Evolutionary conservation across 2,888 invertebrate genomes (phyloP), one percentile per base, ranked within the genome.

Genomic region (Crematogaster levior): DNA sequence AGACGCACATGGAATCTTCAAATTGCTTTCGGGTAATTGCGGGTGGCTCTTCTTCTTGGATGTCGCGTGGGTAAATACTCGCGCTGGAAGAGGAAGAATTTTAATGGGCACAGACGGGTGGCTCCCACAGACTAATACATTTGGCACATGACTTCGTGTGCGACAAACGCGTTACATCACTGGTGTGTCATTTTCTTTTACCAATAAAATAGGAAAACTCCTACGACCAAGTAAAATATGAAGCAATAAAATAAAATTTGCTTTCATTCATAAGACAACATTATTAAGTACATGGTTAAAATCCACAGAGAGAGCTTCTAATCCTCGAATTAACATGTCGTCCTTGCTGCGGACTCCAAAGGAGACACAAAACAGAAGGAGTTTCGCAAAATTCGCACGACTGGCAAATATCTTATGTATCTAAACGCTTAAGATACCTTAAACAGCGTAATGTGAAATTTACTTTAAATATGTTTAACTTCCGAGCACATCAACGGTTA

Each of bases 61-160:
- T 40, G 51, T 63, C 84, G 85, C 82, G 84, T 86, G 83, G 79
- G 82, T 83, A 88, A 83, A 83, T 84, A 82, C 58, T 80, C 48
- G 85, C 60, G 70, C 24, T 80, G 37, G 30, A 46, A 46, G 37
- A 58, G 21, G 12, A 58, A 77, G 72, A 77, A 77, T 77, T 77
- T 70, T 77, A 77, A 77, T 70, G 72, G 30, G 3, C n/a, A n/a
- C n/a, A n/a, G n/a, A n/a, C n/a, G n/a, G n/a, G n/a, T n/a, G n/a
- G n/a, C n/a, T n/a, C 21, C 15, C 53, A 10, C 18, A 24, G 2
- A 46, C 12, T 40, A 43, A 46, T 58, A n/a, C 18, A 24, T 53
- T 53, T 30, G 53, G 40, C 43, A 70, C 53, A 40, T 6, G 21
- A 48, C 37, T 37, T 21, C 15, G n/a, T 68, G 37, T 4, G 27